These are phyloP conservation scores for Ceyx erithaca DNA, from an alignment of 2,797 vertebrate species.

Conservation along the genomic window DNA sequence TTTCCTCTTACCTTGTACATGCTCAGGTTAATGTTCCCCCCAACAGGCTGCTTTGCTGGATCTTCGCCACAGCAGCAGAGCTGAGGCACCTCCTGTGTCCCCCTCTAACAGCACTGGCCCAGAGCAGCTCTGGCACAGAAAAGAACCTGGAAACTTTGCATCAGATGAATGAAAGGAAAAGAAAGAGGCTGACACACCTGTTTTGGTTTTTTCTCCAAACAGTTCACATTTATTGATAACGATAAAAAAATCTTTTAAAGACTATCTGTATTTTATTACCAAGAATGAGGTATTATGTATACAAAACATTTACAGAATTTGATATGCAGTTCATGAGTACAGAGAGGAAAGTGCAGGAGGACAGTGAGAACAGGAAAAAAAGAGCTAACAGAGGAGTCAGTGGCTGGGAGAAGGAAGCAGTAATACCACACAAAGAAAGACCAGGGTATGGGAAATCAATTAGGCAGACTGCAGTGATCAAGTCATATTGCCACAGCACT, in stretches of 20 bases:
- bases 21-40: not conserved
- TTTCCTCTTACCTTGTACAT: not conserved
- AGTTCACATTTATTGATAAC: conserved; percentile 83
- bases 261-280: conserved; percentile 81
- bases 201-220: conserved; percentile 55
- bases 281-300: conserved; percentile 83
- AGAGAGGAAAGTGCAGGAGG: conserved; percentile 36
- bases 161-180: not conserved
- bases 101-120: accelerated
- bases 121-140: not conserved
- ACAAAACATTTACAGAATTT: conserved; percentile 82
- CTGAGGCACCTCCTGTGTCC: accelerated
- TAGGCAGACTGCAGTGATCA: not conserved
- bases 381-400: not conserved
- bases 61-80: not conserved
- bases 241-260: conserved; percentile 85
- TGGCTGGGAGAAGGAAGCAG: not conserved
- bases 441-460: not conserved
- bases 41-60: not conserved
- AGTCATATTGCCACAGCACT: conserved; percentile 39
- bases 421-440: conserved; percentile 6
- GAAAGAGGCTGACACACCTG: not conserved
- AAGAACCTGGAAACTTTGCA: not conserved
- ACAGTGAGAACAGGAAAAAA: not conserved
- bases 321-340: conserved; percentile 73